Evolutionary conservation across 2,113 vertebrate genomes (phyloP), one percentile per base, ranked within the genome.

Genomic region (Gambusia holbrooki): DNA sequence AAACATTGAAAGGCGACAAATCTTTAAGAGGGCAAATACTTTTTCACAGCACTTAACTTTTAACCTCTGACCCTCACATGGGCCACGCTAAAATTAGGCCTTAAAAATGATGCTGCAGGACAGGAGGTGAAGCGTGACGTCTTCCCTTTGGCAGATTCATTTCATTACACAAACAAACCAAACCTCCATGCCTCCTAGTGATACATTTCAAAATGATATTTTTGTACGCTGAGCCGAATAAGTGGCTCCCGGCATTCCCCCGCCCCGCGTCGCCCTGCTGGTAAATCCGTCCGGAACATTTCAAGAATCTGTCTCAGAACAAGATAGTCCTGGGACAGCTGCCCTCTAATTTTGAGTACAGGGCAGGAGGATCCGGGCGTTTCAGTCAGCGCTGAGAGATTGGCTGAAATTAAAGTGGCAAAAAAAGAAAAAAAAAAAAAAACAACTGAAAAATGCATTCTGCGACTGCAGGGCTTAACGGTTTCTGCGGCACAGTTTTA

Each of bases 261-360:
- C 69, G 75, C 77, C 80, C 66, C 71, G 77, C 77, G 61, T 88
- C 76, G 37, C 77, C 64, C 67, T 74, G 28, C 13, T 79, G 91
- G 87, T 93, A 92, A 94, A 90, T 93, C 78, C 88, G 92, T 87
- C 90, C 28, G 0, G 60, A 83, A 88, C 93, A 94, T 95, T 94
- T 91, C 74, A 88, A 81, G 93, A 93, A 89, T 93, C 82, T 70
- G 88, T 88, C 90, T 83, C 83, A 85, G 89, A 86, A 94, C 88
- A 89, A 93, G 84, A 93, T 89, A 90, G 89, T 89, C 88, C 85
- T 61, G 77, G 81, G 85, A 87, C 94, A 95, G 94, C 93, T 95
- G 94, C 91, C 82, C 76, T 90, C 90, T 94, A 89, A 94, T 93
- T 95, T 94, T 92, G 93, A 92, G 87, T 79, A 69, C 72, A 92